phyloP scores from a whole-genome alignment of 2,888 invertebrate genomes.

The Epiperipatus broadwayi region DNA sequence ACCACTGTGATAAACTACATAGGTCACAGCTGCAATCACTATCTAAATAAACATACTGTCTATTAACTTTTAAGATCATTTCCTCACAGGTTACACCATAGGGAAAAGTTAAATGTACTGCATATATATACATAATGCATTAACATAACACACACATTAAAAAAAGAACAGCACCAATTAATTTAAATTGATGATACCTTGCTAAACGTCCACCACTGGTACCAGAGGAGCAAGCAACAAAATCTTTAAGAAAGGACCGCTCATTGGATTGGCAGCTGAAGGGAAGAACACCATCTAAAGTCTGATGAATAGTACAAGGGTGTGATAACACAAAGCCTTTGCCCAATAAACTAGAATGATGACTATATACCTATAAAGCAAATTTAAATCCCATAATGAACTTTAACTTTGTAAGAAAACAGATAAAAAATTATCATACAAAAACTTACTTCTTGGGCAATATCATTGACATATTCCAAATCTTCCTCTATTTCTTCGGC shows the following conservation, averaged over 20 bases:
- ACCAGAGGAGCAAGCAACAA: conserved; percentile 64
- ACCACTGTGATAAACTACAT: no score
- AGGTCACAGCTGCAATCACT: no score
- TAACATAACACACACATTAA: conserved; percentile 12
- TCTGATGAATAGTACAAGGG: conserved; percentile 68
- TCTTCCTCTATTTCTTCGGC: conserved; percentile 45
- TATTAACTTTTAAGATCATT: no score
- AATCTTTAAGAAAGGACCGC: conserved; percentile 72
- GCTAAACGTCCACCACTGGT: conserved; percentile 78
- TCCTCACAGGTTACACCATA: no score
- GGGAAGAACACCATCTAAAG: conserved; percentile 66
- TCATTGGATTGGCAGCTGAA: conserved; percentile 62
- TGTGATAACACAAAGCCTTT: conserved; percentile 74
- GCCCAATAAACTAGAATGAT: conserved; percentile 55
- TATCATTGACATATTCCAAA: conserved; percentile 47
- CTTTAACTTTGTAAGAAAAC: not conserved
- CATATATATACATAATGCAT: no score
- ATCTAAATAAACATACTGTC: no score
- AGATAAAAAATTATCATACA: conserved; percentile 7
- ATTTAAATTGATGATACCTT: no score
- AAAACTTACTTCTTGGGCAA: conserved; percentile 31
- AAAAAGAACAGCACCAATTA: no score
- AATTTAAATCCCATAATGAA: not conserved
- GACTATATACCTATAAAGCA: conserved; percentile 35
- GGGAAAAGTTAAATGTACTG: no score